Evolutionary conservation across 1,140 invertebrate genomes (phyloP), one percentile per base, ranked within the genome.

Genomic region (Bombyx mandarina): DNA sequence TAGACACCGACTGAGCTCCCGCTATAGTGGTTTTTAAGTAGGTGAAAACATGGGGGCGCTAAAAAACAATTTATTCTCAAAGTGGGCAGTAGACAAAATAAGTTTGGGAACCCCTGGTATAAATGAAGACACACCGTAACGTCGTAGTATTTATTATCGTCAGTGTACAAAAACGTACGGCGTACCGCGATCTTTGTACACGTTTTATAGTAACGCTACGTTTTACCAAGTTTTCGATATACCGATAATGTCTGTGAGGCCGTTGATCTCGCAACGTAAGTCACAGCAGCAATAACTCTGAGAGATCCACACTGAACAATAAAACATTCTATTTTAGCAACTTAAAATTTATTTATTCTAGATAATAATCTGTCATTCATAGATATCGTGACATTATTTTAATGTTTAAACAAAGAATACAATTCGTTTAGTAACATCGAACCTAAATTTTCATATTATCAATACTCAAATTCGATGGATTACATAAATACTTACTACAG

Each of bases 131-230:
- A 71, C 64, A 53, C 1, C 48, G 51, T 75, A 86, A 86, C 82
- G 79, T 86, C 79, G 81, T 86, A 86, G 84, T 86, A 86, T 86
- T 86, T 84, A 84, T 84, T 86, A 77, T 77, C 70, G 75, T 82
- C 73, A 74, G 80, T 81, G 79, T 80, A 82, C 75, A 82, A 63
- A 70, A 66, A 62, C 79, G 79, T 63, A 73, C 79, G 73, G 71
- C 78, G 72, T 70, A 66, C 68, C 75, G 61, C 71, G 61, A 65
- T 72, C 73, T 12, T 77, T 82, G 75, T 84, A 84, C 77, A 83
- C 81, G 81, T 72, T 64, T 18, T 64, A 62, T 75, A 79, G 62
- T 80, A 82, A 86, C 79, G 79, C 82, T 86, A 86, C 82, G 67
- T 51, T 62, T 82, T 86, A 86, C 70, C 75, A 79, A 86, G 79